phyloP scores from a whole-genome alignment of 2,113 vertebrate genomes.

The Semnornis frantzii region DNA sequence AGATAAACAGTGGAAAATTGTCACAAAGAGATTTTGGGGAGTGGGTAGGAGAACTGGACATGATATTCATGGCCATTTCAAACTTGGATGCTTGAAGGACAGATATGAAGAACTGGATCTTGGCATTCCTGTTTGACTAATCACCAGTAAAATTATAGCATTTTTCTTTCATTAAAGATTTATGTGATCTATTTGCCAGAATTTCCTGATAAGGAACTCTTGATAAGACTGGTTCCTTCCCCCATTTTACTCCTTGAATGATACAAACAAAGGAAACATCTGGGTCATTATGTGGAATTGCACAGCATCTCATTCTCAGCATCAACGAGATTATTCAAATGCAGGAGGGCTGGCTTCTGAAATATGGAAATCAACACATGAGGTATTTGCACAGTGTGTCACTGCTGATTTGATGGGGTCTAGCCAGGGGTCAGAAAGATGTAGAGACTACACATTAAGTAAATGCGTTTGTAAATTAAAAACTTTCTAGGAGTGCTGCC shows the following conservation, averaged over 20 bases:
- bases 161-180: neutral
- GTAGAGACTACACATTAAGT: neutral
- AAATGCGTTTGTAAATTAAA: neutral
- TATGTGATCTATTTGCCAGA: neutral
- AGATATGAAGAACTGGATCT: neutral
- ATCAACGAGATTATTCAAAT: neutral
- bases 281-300: neutral
- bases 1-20: conserved; percentile 42
- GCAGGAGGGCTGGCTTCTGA: neutral
- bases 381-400: neutral
- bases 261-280: neutral
- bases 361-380: neutral
- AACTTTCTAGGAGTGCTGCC: neutral
- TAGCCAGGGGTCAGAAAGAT: neutral
- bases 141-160: neutral
- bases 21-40: neutral
- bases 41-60: neutral
- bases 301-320: neutral
- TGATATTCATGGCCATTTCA: neutral
- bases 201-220: conserved; percentile 21
- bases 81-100: neutral
- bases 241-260: neutral
- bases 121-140: neutral
- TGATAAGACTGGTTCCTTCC: conserved; percentile 26
- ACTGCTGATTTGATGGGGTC: neutral